These are phyloP conservation scores for Apocrypta bakeri DNA, from an alignment of 1,140 invertebrate species.

Conservation along the genomic window DNA sequence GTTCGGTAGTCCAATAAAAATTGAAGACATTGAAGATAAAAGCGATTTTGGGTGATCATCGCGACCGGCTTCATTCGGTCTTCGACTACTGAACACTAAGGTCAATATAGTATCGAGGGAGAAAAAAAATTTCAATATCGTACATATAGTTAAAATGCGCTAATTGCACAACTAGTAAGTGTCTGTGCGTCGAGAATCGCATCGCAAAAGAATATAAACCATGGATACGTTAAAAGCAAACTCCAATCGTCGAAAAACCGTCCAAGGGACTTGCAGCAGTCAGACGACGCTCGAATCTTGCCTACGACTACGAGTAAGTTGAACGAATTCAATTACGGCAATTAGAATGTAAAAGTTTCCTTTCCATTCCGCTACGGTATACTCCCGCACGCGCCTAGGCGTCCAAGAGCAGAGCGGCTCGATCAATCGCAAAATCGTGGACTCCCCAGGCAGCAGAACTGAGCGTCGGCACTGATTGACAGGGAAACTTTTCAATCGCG, in stretches of 20 bases:
- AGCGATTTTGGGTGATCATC: conserved; percentile 44
- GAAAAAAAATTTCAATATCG: neutral
- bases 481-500: conserved; percentile 65
- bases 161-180: neutral
- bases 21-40: conserved; percentile 57
- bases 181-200: neutral
- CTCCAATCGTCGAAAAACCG: neutral
- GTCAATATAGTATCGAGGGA: neutral
- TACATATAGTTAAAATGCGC: neutral
- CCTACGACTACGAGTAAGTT: conserved; percentile 63
- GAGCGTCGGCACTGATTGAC: conserved; percentile 64
- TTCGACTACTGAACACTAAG: neutral
- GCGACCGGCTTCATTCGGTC: conserved; percentile 19
- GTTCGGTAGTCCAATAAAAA: conserved; percentile 62
- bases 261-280: neutral
- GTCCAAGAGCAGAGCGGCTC: conserved; percentile 33
- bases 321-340: conserved; percentile 69
- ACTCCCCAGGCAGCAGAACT: conserved; percentile 58
- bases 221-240: conserved; percentile 1
- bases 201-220: neutral
- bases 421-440: conserved; percentile 62
- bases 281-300: conserved; percentile 8
- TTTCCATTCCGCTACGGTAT: conserved; percentile 5
- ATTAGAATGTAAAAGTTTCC: conserved; percentile 67
- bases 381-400: conserved; percentile 20